These are phyloP conservation scores for Perdix hodgsoniae DNA, from an alignment of 2,797 vertebrate genomes.

Conservation along the genomic window DNA sequence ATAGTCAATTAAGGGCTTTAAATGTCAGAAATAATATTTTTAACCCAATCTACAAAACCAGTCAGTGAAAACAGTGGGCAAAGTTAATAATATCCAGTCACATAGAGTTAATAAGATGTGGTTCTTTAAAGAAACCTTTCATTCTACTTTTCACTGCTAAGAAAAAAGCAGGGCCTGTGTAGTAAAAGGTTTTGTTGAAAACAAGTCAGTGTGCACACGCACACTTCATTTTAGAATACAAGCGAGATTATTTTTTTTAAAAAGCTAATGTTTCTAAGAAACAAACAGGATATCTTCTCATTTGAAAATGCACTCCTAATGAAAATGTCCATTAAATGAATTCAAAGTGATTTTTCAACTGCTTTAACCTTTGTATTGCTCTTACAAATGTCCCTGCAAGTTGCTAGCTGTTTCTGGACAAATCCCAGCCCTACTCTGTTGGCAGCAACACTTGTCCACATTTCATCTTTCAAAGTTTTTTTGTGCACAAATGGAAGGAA, in stretches of 20 bases:
- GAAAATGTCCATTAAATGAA: not conserved
- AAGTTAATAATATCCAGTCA: conserved; percentile 33
- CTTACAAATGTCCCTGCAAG: not conserved
- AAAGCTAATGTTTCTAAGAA: conserved; percentile 10
- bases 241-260: not conserved
- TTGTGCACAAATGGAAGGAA: not conserved
- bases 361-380: not conserved
- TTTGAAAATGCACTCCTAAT: not conserved
- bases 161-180: not conserved
- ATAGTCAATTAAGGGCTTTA: conserved; percentile 53
- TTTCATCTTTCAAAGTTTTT: not conserved
- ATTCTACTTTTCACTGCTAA: not conserved
- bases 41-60: conserved; percentile 26
- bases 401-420: not conserved
- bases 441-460: not conserved
- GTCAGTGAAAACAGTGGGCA: conserved; percentile 6
- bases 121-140: conserved; percentile 34
- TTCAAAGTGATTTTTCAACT: not conserved
- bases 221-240: not conserved
- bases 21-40: conserved; percentile 57
- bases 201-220: not conserved
- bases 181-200: not conserved
- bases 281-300: conserved; percentile 5
- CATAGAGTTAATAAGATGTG: not conserved
- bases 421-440: not conserved